These are phyloP conservation scores for Chrosomus eos DNA, from an alignment of 2,797 vertebrate species.

Conservation along the genomic window DNA sequence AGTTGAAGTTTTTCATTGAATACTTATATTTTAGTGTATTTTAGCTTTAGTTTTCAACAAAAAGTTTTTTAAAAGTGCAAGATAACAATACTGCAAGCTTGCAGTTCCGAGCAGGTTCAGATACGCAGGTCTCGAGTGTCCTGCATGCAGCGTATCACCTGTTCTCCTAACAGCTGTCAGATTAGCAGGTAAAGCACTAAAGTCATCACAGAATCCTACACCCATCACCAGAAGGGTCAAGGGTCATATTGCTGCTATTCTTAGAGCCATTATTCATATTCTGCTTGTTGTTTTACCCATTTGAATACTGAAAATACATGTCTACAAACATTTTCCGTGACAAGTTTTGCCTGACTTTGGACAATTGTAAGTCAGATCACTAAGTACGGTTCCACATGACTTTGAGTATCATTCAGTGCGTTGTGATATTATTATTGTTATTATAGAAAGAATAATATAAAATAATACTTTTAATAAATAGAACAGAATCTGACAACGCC, in stretches of 20 bases:
- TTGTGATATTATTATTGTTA: no score
- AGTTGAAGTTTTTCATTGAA: neutral
- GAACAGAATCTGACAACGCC: no score
- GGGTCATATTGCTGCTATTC: neutral
- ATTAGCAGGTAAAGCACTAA: conserved; percentile 13
- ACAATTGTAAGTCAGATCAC: neutral
- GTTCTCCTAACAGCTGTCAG: conserved; percentile 33
- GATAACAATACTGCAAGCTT: neutral
- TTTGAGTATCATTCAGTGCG: neutral
- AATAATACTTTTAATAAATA: neutral
- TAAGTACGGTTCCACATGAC: neutral
- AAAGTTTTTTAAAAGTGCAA: neutral
- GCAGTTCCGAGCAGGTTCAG: conserved; percentile 3
- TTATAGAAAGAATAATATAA: neutral
- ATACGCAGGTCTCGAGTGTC: conserved; percentile 35
- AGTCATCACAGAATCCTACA: conserved; percentile 17
- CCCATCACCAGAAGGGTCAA: neutral
- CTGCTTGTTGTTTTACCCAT: neutral
- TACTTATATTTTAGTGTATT: neutral
- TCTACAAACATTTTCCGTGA: neutral
- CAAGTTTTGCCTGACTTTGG: neutral
- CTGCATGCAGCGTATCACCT: conserved; percentile 25
- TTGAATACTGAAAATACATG: neutral
- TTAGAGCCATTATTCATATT: neutral
- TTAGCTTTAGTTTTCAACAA: neutral